phyloP scores from a whole-genome alignment of 2,888 invertebrate genomes.

The Magallana nippona region DNA sequence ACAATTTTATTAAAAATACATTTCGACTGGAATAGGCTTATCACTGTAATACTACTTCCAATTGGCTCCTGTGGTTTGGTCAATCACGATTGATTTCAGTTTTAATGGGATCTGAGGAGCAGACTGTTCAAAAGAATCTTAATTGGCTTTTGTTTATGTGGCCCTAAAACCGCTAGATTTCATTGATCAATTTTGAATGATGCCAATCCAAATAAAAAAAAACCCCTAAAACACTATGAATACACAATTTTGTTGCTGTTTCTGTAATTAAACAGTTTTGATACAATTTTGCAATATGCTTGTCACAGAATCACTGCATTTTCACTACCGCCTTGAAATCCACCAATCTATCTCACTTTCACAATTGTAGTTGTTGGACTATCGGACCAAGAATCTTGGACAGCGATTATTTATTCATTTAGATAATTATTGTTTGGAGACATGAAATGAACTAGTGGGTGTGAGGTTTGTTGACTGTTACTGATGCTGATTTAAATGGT shows the following conservation, averaged over 20 bases:
- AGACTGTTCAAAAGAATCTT: constrained; percentile 1
- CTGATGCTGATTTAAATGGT: no score
- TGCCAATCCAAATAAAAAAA: neutral
- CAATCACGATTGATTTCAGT: neutral
- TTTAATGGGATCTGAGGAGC: constrained; percentile 9
- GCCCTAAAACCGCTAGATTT: neutral
- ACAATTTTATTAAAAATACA: neutral
- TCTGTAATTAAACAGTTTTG: neutral
- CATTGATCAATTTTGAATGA: neutral
- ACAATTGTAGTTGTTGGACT: no score
- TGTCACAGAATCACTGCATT: no score
- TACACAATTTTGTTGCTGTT: neutral
- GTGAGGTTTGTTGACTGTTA: no score
- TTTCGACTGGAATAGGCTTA: neutral
- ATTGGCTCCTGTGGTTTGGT: neutral
- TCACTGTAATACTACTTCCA: neutral
- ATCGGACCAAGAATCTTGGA: no score
- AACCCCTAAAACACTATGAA: neutral
- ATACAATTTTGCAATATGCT: no score
- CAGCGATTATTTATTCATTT: no score
- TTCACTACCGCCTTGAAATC: no score
- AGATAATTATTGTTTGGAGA: no score
- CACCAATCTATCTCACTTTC: no score
- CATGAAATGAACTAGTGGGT: no score
- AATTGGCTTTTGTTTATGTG: constrained; percentile 21